These are phyloP conservation scores for Podarcis siculus DNA, from an alignment of 2,797 vertebrate genomes.

Conservation along the genomic window DNA sequence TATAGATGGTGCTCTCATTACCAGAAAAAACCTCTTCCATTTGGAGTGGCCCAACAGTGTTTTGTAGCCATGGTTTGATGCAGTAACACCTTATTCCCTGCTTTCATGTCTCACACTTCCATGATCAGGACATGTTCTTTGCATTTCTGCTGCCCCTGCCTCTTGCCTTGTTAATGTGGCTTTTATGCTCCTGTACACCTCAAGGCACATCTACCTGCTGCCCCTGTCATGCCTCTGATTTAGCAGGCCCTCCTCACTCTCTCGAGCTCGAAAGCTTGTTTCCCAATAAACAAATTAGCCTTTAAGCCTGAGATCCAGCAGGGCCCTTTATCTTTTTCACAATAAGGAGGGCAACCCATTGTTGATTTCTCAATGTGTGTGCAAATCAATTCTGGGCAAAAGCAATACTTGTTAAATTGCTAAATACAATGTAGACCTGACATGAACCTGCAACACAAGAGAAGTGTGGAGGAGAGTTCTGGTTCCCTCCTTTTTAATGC, in stretches of 20 bases:
- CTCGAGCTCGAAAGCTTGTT: neutral
- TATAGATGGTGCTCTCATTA: neutral
- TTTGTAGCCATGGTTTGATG: neutral
- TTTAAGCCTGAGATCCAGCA: no score
- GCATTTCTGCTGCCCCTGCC: neutral
- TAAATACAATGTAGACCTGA: neutral
- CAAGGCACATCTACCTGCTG: neutral
- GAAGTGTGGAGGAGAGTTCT: slow-evolving; percentile 27
- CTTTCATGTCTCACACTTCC: no score
- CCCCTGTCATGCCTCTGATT: neutral
- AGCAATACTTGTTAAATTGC: slow-evolving; percentile 6
- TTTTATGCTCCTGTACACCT: neutral
- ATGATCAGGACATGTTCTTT: no score
- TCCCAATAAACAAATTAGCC: neutral
- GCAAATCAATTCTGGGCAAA: slow-evolving; percentile 41
- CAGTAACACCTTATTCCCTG: neutral
- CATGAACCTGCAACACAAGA: slow-evolving; percentile 36
- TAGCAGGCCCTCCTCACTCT: neutral
- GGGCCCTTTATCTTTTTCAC: neutral
- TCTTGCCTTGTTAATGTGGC: neutral
- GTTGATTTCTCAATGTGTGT: slow-evolving; percentile 42
- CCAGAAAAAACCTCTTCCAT: neutral
- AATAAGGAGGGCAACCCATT: slow-evolving; percentile 49
- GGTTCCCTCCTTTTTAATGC: neutral
- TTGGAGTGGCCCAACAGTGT: neutral